These are phyloP conservation scores for Drosophila mettleri DNA, from an alignment of 2,888 invertebrate species.

Conservation along the genomic window DNA sequence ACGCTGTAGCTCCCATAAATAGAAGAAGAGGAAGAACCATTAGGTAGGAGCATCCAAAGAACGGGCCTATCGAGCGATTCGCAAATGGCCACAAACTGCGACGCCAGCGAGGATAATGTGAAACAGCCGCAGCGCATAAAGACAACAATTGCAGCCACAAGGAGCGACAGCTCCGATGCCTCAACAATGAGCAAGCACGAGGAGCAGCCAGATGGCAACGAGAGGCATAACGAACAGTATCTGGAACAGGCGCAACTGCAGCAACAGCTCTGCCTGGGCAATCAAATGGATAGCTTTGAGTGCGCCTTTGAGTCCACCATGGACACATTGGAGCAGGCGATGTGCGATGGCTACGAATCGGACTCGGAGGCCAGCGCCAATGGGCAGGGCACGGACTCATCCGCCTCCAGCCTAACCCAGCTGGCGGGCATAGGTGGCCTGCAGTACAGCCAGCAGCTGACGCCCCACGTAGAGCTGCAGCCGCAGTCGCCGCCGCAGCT, in stretches of 20 bases:
- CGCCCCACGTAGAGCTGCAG: conserved; percentile 49
- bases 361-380: conserved; percentile 80
- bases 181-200: conserved; percentile 56
- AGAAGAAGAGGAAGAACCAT: conserved; percentile 7
- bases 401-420: conserved; percentile 56
- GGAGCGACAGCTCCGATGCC: conserved; percentile 30
- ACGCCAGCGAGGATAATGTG: conserved; percentile 74
- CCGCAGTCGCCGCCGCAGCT: conserved; percentile 69
- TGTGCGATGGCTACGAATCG: conserved; percentile 82
- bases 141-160: conserved; percentile 11
- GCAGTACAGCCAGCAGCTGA: conserved; percentile 62
- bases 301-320: conserved; percentile 84
- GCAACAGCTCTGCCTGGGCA: conserved; percentile 41
- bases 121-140: conserved; percentile 61
- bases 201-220: conserved; percentile 55
- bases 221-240: conserved; percentile 19
- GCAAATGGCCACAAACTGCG: conserved; percentile 83
- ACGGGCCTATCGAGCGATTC: conserved; percentile 6
- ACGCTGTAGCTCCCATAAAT: neutral
- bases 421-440: conserved; percentile 52
- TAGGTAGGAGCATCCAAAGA: conserved; percentile 33
- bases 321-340: conserved; percentile 82
- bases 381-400: conserved; percentile 63
- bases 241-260: conserved; percentile 15
- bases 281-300: conserved; percentile 81